Evolutionary conservation across 2,113 vertebrate genomes (phyloP).

Genomic region (Dermatemys mawii): DNA sequence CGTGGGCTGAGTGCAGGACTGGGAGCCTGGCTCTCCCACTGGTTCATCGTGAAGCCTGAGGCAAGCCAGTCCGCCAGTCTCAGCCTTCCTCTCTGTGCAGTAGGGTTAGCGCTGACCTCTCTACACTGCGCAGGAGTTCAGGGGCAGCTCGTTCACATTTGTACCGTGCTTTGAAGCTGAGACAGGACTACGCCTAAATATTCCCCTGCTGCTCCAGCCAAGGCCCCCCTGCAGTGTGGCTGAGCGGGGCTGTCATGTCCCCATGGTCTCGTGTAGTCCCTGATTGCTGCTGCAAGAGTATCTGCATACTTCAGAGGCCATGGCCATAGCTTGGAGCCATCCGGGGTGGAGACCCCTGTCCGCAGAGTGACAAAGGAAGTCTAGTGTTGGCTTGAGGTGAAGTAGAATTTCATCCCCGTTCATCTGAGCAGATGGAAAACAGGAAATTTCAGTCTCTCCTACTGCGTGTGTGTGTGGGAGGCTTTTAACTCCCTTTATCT

Average conservation of each 20-base stretch:
- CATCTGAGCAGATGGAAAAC: neutral
- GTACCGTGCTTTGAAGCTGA: neutral
- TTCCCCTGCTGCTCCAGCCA: neutral
- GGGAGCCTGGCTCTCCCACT: rapidly evolving
- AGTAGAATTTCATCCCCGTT: neutral
- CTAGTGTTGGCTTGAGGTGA: neutral
- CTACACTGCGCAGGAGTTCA: rapidly evolving
- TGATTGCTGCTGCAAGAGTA: neutral
- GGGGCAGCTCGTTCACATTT: rapidly evolving
- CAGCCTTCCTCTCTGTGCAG: rapidly evolving
- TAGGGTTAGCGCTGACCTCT: rapidly evolving
- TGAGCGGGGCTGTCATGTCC: neutral
- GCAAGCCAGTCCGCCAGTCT: rapidly evolving
- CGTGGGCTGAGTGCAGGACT: neutral
- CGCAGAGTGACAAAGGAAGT: neutral
- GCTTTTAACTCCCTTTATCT: neutral
- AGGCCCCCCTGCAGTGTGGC: neutral
- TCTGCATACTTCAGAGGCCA: neutral
- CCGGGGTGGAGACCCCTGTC: neutral
- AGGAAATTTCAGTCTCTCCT: neutral
- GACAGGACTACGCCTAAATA: neutral
- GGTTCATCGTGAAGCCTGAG: rapidly evolving
- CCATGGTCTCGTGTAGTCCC: rapidly evolving
- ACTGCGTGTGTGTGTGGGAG: too few species aligned
- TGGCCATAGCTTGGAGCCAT: neutral